Conservation (phyloP, 35 echinoderm and acorn worm species). For the Heliocidaris tuberculata region DNA sequence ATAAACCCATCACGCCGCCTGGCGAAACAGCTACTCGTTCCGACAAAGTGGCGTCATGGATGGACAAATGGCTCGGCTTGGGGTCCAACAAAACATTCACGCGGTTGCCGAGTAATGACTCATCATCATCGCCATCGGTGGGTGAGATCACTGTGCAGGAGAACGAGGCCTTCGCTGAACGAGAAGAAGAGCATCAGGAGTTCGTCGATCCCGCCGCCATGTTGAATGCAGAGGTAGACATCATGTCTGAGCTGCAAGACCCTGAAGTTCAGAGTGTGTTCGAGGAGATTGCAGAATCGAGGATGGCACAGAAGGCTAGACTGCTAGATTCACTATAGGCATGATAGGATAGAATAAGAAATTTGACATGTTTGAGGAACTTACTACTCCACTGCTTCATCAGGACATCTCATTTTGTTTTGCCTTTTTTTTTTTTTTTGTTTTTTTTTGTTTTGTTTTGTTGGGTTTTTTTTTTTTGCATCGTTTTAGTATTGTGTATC, state of each 20-base stretch:
- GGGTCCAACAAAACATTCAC: not conserved
- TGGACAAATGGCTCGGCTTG: slow-evolving; percentile 66
- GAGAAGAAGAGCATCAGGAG: slow-evolving; percentile 53
- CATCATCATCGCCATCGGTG: not conserved
- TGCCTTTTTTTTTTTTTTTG: too few species aligned
- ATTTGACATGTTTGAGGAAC: too few species aligned
- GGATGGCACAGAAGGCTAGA: not conserved
- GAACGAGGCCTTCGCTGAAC: slow-evolving; percentile 62
- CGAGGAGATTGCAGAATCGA: slow-evolving; percentile 51
- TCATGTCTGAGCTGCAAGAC: slow-evolving; percentile 67
- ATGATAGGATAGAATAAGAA: not conserved
- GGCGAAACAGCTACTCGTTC: slow-evolving; percentile 52
- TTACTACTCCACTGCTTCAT: too few species aligned
- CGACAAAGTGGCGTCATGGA: slow-evolving; percentile 75
- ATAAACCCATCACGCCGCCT: slow-evolving; percentile 28
- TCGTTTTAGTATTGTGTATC: too few species aligned
- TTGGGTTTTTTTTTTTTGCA: not conserved
- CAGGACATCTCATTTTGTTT: too few species aligned
- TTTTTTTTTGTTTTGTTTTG: too few species aligned
- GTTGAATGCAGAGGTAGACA: slow-evolving; percentile 74
- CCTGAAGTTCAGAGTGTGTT: slow-evolving; percentile 77
- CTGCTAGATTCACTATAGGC: not conserved
- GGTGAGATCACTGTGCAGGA: slow-evolving; percentile 5
- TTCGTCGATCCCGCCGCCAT: slow-evolving; percentile 54
- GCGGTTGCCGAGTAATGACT: slow-evolving; percentile 20